Base-by-base conservation (phyloP, 2,888 invertebrate genomes). In the Xylocampa areola region DNA sequence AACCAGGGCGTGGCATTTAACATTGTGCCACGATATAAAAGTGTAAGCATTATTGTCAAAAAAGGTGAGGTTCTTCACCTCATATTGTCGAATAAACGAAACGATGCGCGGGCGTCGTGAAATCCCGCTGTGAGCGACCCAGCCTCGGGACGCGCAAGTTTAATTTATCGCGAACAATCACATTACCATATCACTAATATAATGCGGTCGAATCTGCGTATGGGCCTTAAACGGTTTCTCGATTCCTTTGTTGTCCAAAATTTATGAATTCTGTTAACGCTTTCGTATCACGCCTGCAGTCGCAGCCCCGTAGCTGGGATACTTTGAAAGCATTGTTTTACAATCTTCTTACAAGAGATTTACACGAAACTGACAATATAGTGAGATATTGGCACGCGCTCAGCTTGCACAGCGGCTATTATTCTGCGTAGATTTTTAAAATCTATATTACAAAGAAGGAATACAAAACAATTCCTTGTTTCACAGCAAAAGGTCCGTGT, bases 161-260 rank as follows among this genome's bases (percentile, higher is more conserved):
- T 91, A 92, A 93, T 93, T 91, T 91, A 91, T 91, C 87, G 88
- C 85, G 81, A 89, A 92, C 92, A 92, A 91, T 90, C 91, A 90
- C 92, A 93, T 94, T 93, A 94, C 90, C 92, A 93, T 93, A 93
- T 90, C 90, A 90, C 90, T 90, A 91, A 91, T 89, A 89, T 89
- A 89, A 92, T 87, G 88, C 88, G 86, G 85, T 82, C 85, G 88
- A 86, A 90, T 88, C 88, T 86, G 86, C 79, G 84, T 87, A 85
- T 91, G 86, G 80, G 79, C 90, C 91, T 91, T 92, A 92, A 92
- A 92, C 88, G 91, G 89, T 89, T 87, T 89, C 87, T 87, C 86
- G 85, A 89, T 81, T 85, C 92, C 89, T 92, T 94, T 94, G 93
- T 93, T 90, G 80, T 83, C 81, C 80, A 80, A 90, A 88, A 90